These are phyloP conservation scores for Drosophila punjabiensis DNA, from an alignment of 1,140 invertebrate genomes.

Conservation along the genomic window DNA sequence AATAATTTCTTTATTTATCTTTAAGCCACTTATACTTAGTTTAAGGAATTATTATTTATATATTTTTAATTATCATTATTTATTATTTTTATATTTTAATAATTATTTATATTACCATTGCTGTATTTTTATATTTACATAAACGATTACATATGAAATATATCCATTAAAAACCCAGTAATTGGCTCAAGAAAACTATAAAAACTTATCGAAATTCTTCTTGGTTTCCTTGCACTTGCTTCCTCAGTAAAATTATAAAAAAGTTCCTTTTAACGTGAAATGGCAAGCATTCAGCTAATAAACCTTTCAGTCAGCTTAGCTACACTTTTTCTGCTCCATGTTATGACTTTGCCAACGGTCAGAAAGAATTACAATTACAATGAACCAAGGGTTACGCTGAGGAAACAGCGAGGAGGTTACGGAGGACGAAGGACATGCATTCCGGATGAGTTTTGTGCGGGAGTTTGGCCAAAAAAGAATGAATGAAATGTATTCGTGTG, in stretches of 20 bases:
- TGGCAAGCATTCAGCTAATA: constrained; percentile 35
- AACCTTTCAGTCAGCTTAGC: constrained; percentile 16
- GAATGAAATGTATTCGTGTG: neutral
- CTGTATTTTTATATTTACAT: neutral
- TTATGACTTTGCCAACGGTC: constrained; percentile 52
- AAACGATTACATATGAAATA: neutral
- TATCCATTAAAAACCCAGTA: neutral
- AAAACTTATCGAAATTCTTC: neutral
- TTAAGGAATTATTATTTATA: too few species aligned
- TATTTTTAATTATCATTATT: too few species aligned
- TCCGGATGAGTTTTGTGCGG: constrained; percentile 35
- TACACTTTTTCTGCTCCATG: constrained; percentile 16
- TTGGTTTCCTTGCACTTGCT: constrained; percentile 11
- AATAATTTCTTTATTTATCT: too few species aligned
- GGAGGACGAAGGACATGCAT: constrained; percentile 26
- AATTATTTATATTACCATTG: too few species aligned
- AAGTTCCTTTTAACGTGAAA: constrained; percentile 73
- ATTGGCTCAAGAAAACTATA: neutral
- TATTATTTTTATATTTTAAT: too few species aligned
- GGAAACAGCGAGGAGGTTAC: constrained; percentile 9
- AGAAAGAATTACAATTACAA: constrained; percentile 59
- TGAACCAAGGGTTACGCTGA: constrained; percentile 21
- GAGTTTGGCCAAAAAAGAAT: constrained; percentile 11
- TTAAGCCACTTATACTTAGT: too few species aligned
- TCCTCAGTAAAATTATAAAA: constrained; percentile 53